These are phyloP conservation scores for Xestia ashworthii DNA, from an alignment of 2,888 invertebrate genomes.

Conservation along the genomic window DNA sequence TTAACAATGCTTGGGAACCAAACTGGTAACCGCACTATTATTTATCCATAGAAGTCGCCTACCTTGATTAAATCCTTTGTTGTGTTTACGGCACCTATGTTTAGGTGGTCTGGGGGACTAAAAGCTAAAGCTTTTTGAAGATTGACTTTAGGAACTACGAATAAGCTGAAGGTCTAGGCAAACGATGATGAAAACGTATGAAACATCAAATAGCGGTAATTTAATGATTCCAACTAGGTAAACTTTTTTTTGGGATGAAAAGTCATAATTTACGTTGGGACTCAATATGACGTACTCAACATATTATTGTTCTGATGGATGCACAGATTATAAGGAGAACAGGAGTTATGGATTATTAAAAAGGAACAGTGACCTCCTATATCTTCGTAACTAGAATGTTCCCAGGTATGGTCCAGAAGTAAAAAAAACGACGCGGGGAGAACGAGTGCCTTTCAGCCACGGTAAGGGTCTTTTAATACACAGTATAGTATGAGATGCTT, in stretches of 20 bases:
- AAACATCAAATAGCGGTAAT: not conserved
- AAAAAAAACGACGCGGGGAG: not conserved
- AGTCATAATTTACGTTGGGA: not conserved
- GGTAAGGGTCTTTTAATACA: not conserved
- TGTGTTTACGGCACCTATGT: conserved; percentile 6
- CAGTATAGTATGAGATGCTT: not conserved
- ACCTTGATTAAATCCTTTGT: conserved; percentile 56
- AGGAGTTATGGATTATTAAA: not conserved
- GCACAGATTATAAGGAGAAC: too few relatives aligned
- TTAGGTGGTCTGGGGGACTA: not conserved
- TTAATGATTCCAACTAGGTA: too few relatives aligned
- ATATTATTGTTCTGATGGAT: not conserved
- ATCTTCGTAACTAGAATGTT: not conserved
- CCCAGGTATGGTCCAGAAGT: not conserved
- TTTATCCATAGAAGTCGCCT: conserved; percentile 4
- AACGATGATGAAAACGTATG: not conserved
- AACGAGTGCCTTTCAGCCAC: not conserved
- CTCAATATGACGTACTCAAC: not conserved
- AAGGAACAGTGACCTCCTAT: not conserved
- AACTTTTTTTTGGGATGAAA: not conserved
- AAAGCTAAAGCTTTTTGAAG: conserved; percentile 5
- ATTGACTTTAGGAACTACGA: conserved; percentile 14
- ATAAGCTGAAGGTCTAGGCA: not conserved
- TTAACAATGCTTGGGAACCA: conserved; percentile 5
- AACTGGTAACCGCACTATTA: conserved; percentile 28